These are phyloP conservation scores for Odontothrips loti DNA, from an alignment of 2,888 invertebrate genomes.

Conservation along the genomic window DNA sequence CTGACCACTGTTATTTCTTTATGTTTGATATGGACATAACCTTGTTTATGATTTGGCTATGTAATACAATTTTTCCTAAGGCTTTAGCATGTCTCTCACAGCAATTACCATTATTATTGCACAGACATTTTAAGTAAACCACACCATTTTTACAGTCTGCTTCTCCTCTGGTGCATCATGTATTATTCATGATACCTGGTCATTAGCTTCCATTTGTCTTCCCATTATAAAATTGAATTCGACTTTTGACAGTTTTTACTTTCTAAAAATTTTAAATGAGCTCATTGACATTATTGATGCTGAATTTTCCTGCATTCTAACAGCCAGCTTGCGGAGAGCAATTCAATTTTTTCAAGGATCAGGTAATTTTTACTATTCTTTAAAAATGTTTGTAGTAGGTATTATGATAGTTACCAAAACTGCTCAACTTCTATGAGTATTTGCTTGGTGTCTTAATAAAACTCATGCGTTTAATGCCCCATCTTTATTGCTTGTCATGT, in stretches of 20 bases:
- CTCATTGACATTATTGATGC: neutral
- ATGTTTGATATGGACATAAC: neutral
- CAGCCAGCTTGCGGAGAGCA: conserved; percentile 1
- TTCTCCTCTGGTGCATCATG: too few species aligned
- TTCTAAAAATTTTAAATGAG: neutral
- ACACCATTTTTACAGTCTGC: too few species aligned
- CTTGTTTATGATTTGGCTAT: too few species aligned
- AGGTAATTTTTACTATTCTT: neutral
- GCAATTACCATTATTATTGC: neutral
- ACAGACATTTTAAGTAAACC: neutral
- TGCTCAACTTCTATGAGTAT: too few species aligned
- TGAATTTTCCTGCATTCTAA: neutral
- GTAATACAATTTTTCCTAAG: neutral
- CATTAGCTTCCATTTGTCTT: neutral
- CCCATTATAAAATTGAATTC: neutral
- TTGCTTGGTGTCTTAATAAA: too few species aligned
- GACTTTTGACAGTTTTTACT: neutral
- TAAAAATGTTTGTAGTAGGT: neutral
- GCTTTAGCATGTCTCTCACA: neutral
- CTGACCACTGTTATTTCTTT: neutral
- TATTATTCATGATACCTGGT: too few species aligned
- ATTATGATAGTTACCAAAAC: neutral
- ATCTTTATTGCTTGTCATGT: too few species aligned
- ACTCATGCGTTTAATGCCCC: too few species aligned
- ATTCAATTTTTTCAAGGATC: conserved; percentile 4